phyloP scores from a whole-genome alignment of 2,113 vertebrate genomes.

The Neodontobutis hainanensis region DNA sequence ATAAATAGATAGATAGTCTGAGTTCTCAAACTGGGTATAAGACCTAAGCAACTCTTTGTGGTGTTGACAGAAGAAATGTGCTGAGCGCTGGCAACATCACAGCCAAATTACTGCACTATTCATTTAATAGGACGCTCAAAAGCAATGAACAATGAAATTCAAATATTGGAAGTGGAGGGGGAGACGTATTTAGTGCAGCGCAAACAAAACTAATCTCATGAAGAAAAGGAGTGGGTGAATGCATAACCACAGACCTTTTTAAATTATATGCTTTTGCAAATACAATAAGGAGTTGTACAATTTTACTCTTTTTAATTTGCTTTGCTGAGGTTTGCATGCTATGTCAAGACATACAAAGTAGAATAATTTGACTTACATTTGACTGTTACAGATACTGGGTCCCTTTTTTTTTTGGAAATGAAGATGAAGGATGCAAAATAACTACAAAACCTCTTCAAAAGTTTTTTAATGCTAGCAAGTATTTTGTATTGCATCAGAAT shows the following conservation, averaged over 20 bases:
- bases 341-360: too few relatives aligned
- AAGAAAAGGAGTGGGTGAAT: not conserved
- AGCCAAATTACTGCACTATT: slow-evolving; percentile 10
- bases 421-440: too few relatives aligned
- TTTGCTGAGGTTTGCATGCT: not conserved
- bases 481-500: too few relatives aligned
- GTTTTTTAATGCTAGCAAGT: too few relatives aligned
- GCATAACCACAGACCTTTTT: not conserved
- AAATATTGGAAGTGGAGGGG: not conserved
- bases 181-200: not conserved
- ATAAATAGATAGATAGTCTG: too few relatives aligned
- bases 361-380: too few relatives aligned
- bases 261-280: not conserved
- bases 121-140: slow-evolving; percentile 14
- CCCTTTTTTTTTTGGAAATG: too few relatives aligned
- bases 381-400: too few relatives aligned
- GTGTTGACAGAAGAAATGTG: slow-evolving; percentile 15
- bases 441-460: too few relatives aligned
- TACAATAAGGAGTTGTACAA: too few relatives aligned
- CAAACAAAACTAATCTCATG: not conserved
- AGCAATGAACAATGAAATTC: not conserved
- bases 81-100: slow-evolving; percentile 2
- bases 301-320: not conserved
- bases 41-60: slow-evolving; percentile 2
- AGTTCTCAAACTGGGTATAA: not conserved